Conservation (phyloP, 2,888 invertebrate genomes). For the Eristalis intricaria region DNA sequence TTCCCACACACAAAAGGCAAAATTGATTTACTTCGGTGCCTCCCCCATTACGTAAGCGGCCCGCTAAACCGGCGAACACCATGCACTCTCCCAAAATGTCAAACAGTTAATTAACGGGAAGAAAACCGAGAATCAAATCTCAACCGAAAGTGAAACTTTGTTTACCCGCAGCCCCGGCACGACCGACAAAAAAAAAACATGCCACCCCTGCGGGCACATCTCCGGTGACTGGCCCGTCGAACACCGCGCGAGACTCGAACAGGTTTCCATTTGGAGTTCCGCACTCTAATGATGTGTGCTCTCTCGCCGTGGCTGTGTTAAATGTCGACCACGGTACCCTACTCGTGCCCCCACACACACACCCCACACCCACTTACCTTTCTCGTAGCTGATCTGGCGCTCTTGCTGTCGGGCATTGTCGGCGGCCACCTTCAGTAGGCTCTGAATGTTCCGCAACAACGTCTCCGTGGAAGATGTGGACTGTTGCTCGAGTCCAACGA, state of each 20-base stretch:
- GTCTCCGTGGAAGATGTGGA: constrained; percentile 90
- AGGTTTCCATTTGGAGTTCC: constrained; percentile 58
- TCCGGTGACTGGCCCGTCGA: neutral
- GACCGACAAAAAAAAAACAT: constrained; percentile 42
- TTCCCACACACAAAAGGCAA: constrained; percentile 4
- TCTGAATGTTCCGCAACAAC: constrained; percentile 96
- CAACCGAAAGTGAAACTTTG: constrained; percentile 66
- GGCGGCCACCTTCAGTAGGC: constrained; percentile 97
- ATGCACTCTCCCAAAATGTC: constrained; percentile 53
- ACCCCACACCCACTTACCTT: constrained; percentile 86
- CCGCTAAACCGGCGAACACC: neutral
- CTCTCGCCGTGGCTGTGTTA: constrained; percentile 31
- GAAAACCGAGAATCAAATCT: constrained; percentile 36
- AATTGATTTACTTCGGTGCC: constrained; percentile 35
- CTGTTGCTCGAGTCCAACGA: constrained; percentile 80
- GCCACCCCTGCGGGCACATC: constrained; percentile 28
- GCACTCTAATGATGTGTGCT: constrained; percentile 15
- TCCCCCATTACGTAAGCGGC: constrained; percentile 27
- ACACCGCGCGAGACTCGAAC: constrained; percentile 9
- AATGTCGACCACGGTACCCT: constrained; percentile 47
- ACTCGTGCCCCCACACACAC: neutral
- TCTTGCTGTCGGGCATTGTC: constrained; percentile 98
- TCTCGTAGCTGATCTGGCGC: constrained; percentile 96
- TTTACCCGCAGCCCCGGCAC: constrained; percentile 49
- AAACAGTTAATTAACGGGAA: constrained; percentile 54